A percentile compares a stretch with the other conserved stretches of the same genome.
phyloP scores from a whole-genome alignment of 1,140 invertebrate species.

The Ceratoteleas bidentatus region DNA sequence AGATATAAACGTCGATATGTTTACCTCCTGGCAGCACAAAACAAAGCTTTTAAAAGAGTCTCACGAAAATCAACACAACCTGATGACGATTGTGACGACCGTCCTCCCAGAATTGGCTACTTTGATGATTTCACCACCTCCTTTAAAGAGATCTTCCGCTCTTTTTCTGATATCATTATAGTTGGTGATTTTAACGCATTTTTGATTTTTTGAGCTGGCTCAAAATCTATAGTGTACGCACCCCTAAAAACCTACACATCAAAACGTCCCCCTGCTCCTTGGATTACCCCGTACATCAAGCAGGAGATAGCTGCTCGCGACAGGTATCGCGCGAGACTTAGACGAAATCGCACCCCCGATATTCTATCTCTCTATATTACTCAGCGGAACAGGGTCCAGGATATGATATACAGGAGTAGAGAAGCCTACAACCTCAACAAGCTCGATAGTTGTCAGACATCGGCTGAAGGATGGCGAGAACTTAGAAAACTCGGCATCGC shows the following conservation, averaged over 20 bases:
- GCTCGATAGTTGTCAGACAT: neutral
- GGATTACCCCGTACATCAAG: neutral
- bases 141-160: neutral
- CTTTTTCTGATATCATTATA: neutral
- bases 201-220: too few species aligned
- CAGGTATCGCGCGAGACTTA: neutral
- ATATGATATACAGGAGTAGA: neutral
- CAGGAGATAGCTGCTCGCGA: neutral
- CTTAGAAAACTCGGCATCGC: neutral
- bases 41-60: too few species aligned
- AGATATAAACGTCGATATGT: too few species aligned
- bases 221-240: neutral
- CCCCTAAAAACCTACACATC: neutral
- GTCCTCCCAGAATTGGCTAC: neutral
- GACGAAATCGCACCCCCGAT: neutral
- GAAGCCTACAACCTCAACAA: neutral
- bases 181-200: conserved; percentile 4
- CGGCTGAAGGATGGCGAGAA: neutral
- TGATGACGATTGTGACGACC: too few species aligned
- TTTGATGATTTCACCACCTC: neutral
- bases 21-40: too few species aligned
- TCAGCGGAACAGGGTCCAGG: neutral
- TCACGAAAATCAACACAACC: too few species aligned
- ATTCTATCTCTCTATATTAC: neutral
- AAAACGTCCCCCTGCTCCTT: conserved; percentile 4